phyloP scores from a whole-genome alignment of 2,797 vertebrate genomes.

The Choloepus didactylus region DNA sequence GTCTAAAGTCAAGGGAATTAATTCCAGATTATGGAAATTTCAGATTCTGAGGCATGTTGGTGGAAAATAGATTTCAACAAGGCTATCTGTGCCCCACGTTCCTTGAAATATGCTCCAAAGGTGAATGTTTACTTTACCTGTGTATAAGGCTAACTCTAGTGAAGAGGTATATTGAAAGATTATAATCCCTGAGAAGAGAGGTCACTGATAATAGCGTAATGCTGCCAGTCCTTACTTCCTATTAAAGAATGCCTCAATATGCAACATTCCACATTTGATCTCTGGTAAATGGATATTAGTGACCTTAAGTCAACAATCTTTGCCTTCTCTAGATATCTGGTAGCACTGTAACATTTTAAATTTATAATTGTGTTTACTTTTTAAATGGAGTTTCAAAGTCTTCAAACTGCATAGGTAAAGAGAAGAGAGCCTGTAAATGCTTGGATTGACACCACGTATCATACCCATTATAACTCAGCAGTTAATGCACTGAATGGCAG shows the following conservation, averaged over 20 bases:
- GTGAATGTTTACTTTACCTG: constrained; percentile 50
- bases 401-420: constrained; percentile 55
- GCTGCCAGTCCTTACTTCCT: constrained; percentile 86
- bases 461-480: constrained; percentile 67
- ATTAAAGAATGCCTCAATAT: constrained; percentile 86
- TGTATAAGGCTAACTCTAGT: constrained; percentile 8
- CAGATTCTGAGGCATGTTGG: not conserved
- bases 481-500: constrained; percentile 71
- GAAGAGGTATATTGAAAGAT: constrained; percentile 64
- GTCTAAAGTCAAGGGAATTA: constrained; percentile 17
- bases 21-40: constrained; percentile 30
- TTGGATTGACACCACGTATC: constrained; percentile 68
- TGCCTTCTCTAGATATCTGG: constrained; percentile 60
- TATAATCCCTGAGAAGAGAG: constrained; percentile 60
- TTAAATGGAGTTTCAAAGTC: constrained; percentile 71
- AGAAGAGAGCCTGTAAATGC: constrained; percentile 57
- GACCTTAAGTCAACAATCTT: constrained; percentile 67
- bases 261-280: constrained; percentile 86
- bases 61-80: constrained; percentile 48
- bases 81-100: not conserved
- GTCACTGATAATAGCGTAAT: constrained; percentile 80
- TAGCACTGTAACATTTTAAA: constrained; percentile 70
- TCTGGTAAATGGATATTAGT: constrained; percentile 78
- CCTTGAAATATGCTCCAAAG: constrained; percentile 46
- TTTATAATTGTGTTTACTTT: constrained; percentile 79